These are phyloP conservation scores for Andrena bucephala DNA, from an alignment of 2,888 invertebrate genomes.

Conservation along the genomic window DNA sequence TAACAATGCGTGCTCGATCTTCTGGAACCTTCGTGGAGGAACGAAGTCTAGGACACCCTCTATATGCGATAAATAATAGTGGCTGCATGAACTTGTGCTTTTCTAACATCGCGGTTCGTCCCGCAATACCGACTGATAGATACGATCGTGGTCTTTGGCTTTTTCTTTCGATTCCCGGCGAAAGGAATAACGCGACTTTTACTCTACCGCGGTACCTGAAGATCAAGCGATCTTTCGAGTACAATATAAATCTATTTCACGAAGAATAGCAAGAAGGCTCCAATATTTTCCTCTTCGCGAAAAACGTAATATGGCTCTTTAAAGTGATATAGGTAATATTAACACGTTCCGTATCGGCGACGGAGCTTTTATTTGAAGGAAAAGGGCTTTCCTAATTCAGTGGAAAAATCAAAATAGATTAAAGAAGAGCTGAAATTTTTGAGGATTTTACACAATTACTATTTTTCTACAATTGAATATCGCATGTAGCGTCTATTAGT, in stretches of 20 bases:
- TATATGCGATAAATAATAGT: constrained; percentile 80
- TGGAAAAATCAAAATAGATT: too few species aligned
- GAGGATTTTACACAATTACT: too few species aligned
- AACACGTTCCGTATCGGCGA: too few species aligned
- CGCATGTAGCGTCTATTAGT: too few species aligned
- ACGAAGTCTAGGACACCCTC: constrained; percentile 67
- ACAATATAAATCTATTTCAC: constrained; percentile 58
- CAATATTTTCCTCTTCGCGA: not conserved
- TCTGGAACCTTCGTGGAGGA: constrained; percentile 74
- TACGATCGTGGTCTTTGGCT: constrained; percentile 58
- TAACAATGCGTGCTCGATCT: constrained; percentile 78
- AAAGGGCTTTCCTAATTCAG: too few species aligned
- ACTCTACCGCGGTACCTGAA: constrained; percentile 43
- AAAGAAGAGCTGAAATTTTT: too few species aligned
- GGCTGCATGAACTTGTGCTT: constrained; percentile 81
- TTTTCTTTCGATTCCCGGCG: constrained; percentile 51
- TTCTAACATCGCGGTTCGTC: constrained; percentile 73
- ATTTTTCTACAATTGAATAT: too few species aligned
- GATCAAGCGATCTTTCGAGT: constrained; percentile 41
- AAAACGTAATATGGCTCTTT: not conserved
- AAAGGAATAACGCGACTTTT: constrained; percentile 60
- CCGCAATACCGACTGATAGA: constrained; percentile 68
- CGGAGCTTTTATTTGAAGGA: not conserved
- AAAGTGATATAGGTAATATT: too few species aligned
- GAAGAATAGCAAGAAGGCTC: too few species aligned